A percentile compares a stretch with the other conserved stretches of the same genome.
Conservation (phyloP, 2,888 invertebrate genomes). For the Subacronicta megacephala region DNA sequence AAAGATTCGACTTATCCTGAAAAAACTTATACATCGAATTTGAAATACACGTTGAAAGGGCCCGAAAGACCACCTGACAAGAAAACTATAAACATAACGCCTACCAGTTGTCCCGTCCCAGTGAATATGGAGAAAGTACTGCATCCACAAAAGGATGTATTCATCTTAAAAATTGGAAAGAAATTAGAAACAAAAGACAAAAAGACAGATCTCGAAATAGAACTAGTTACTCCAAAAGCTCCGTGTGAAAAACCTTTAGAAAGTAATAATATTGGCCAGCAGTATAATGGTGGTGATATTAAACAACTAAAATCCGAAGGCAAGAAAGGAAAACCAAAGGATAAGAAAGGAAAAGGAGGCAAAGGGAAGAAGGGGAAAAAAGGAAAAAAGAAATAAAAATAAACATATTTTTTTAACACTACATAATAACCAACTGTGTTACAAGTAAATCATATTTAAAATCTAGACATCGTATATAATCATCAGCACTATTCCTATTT, state of each 20-base stretch:
- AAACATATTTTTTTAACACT: background rate
- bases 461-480: background rate
- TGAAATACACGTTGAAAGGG: slow-evolving; percentile 78
- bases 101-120: slow-evolving; percentile 79
- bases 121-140: slow-evolving; percentile 78
- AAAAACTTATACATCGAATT: slow-evolving; percentile 74
- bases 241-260: slow-evolving; percentile 62
- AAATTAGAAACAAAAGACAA: slow-evolving; percentile 84
- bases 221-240: slow-evolving; percentile 81
- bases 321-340: slow-evolving; percentile 51
- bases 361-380: slow-evolving; percentile 57
- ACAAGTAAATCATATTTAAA: background rate
- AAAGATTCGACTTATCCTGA: slow-evolving; percentile 67
- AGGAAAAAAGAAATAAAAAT: slow-evolving; percentile 51
- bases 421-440: background rate
- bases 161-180: slow-evolving; percentile 85
- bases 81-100: slow-evolving; percentile 79
- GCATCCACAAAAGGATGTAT: slow-evolving; percentile 81
- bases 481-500: background rate
- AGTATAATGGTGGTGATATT: slow-evolving; percentile 68
- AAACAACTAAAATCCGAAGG: slow-evolving; percentile 43
- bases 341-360: slow-evolving; percentile 41
- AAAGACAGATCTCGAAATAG: slow-evolving; percentile 85
- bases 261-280: slow-evolving; percentile 67
- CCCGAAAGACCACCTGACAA: slow-evolving; percentile 67